phyloP scores from a whole-genome alignment of 2,113 vertebrate genomes.

The Talpa occidentalis region DNA sequence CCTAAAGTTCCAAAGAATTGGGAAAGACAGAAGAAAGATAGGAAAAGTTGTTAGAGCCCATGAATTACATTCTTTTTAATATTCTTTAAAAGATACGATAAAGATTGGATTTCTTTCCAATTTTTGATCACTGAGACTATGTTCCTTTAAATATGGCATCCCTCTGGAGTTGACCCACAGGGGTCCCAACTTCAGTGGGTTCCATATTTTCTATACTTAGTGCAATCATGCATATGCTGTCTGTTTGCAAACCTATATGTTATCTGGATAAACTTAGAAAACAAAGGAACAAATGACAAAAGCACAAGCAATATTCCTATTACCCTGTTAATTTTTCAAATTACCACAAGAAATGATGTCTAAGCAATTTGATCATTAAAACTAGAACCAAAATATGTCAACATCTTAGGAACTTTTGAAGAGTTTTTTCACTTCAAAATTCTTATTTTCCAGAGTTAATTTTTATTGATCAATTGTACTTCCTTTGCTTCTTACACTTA shows the following conservation, averaged over 20 bases:
- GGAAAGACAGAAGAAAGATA: background rate
- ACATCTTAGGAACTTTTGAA: background rate
- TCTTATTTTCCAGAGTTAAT: slow-evolving; percentile 12
- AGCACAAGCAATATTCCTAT: background rate
- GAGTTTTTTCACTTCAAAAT: background rate
- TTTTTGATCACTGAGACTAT: background rate
- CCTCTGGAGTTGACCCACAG: background rate
- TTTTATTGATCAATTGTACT: slow-evolving; percentile 17
- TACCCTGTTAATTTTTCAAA: background rate
- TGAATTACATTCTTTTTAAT: slow-evolving; percentile 24
- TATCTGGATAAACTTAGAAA: background rate
- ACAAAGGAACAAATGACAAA: background rate
- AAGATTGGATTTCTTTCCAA: background rate
- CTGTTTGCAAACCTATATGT: too few species aligned
- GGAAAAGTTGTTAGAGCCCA: background rate
- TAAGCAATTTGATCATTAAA: background rate
- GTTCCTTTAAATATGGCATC: background rate
- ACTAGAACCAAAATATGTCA: background rate
- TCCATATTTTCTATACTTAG: background rate
- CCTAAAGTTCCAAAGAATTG: background rate
- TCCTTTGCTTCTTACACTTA: slow-evolving; percentile 41
- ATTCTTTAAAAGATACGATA: background rate
- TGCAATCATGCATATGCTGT: background rate
- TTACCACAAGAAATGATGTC: background rate
- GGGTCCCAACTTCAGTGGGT: background rate